These are phyloP conservation scores for Orgyia antiqua DNA, from an alignment of 2,888 invertebrate genomes.

Conservation along the genomic window DNA sequence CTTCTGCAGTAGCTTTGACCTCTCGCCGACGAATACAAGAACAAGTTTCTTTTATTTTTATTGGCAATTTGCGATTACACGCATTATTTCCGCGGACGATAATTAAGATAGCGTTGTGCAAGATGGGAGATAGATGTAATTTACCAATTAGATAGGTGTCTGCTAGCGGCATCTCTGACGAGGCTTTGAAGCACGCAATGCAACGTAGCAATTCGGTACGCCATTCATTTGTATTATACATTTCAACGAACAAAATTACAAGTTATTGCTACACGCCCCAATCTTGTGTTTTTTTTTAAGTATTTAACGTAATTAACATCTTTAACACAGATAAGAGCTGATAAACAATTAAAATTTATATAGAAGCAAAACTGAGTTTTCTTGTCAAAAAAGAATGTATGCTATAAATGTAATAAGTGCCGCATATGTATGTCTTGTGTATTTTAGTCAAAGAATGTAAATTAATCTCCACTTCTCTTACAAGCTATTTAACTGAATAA, in stretches of 20 bases:
- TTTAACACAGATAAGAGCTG: too few species aligned
- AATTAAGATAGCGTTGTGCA: conserved; percentile 23
- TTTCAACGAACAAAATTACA: neutral
- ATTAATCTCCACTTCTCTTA: too few species aligned
- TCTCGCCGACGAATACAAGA: conserved; percentile 22
- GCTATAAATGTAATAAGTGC: too few species aligned
- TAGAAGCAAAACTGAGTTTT: too few species aligned
- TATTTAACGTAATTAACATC: too few species aligned
- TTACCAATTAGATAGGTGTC: conserved; percentile 24
- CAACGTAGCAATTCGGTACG: conserved; percentile 1
- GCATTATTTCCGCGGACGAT: conserved; percentile 28
- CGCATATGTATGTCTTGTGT: too few species aligned
- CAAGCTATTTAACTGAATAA: too few species aligned
- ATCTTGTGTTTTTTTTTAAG: too few species aligned
- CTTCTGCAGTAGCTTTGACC: conserved; percentile 43
- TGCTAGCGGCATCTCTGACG: conserved; percentile 9
- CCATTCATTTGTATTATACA: neutral
- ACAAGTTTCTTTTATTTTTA: conserved; percentile 37
- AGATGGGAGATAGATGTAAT: conserved; percentile 19
- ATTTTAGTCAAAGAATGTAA: too few species aligned
- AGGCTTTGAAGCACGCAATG: conserved; percentile 13
- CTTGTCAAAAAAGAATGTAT: too few species aligned
- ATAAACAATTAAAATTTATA: too few species aligned
- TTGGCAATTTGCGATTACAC: conserved; percentile 40
- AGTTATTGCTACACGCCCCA: too few species aligned